These are phyloP conservation scores for Pogonocherus hispidulus DNA, from an alignment of 2,888 invertebrate species.

Conservation along the genomic window DNA sequence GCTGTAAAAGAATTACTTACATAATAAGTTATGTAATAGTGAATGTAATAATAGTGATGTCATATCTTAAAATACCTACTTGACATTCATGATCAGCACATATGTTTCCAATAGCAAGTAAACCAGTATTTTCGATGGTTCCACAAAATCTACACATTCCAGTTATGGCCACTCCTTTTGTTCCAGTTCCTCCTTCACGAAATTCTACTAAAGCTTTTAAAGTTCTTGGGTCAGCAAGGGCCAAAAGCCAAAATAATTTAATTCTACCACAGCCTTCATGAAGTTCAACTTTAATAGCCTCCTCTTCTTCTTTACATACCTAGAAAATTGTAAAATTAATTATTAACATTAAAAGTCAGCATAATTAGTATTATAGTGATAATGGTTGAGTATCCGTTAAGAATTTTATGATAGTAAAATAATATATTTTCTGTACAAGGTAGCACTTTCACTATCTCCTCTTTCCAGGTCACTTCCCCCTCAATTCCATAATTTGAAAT, in stretches of 20 bases:
- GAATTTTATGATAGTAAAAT: too few relatives aligned
- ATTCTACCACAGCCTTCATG: slow-evolving; percentile 97
- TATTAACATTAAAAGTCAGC: slow-evolving; percentile 7
- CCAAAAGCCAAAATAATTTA: slow-evolving; percentile 94
- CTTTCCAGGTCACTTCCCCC: too few relatives aligned
- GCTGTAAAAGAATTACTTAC: too few relatives aligned
- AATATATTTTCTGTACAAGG: too few relatives aligned
- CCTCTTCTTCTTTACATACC: slow-evolving; percentile 96
- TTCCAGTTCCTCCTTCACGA: slow-evolving; percentile 79
- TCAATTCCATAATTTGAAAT: too few relatives aligned
- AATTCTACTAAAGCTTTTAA: slow-evolving; percentile 93
- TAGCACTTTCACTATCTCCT: too few relatives aligned
- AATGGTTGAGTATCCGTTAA: too few relatives aligned
- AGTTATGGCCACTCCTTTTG: slow-evolving; percentile 65
- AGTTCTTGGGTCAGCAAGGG: slow-evolving; percentile 93
- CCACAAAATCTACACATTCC: slow-evolving; percentile 95
- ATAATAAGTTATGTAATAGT: too few relatives aligned
- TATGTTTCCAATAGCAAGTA: slow-evolving; percentile 92
- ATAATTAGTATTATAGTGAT: too few relatives aligned
- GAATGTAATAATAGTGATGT: too few relatives aligned
- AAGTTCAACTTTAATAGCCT: slow-evolving; percentile 95
- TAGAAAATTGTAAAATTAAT: slow-evolving; percentile 57
- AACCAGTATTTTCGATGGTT: slow-evolving; percentile 83
- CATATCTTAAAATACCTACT: slow-evolving; percentile 70
- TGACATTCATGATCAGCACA: slow-evolving; percentile 96